Evolutionary conservation across 2,113 vertebrate species (phyloP).

Genomic region (Triplophysa tibetana): DNA sequence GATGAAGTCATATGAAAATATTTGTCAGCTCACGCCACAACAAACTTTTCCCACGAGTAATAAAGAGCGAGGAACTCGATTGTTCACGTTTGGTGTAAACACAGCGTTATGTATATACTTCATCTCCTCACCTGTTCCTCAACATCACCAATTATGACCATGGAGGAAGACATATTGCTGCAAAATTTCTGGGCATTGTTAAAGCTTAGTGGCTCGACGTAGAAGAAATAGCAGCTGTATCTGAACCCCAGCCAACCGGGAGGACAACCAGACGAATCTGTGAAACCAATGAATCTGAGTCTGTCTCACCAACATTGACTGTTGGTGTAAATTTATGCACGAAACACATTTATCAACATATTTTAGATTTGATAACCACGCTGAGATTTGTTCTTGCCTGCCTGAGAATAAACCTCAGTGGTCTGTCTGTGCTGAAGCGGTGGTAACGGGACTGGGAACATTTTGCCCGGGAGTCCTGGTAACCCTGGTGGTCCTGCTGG

Average conservation of each 20-base stretch:
- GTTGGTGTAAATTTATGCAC: background rate
- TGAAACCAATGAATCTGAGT: background rate
- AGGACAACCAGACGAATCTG: slow-evolving; percentile 78
- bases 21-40: no score
- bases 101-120: background rate
- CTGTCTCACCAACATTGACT: no score
- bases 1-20: no score
- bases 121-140: slow-evolving; percentile 84
- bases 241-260: slow-evolving; percentile 83
- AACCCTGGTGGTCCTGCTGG: slow-evolving; percentile 79
- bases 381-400: slow-evolving; percentile 53
- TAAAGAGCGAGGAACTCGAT: no score
- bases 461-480: slow-evolving; percentile 59
- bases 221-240: slow-evolving; percentile 91
- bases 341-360: slow-evolving; percentile 10
- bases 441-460: slow-evolving; percentile 65
- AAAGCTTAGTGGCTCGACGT: slow-evolving; percentile 80
- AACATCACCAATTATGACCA: slow-evolving; percentile 84
- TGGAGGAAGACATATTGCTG: slow-evolving; percentile 73
- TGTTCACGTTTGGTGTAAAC: no score
- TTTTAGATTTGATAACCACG: background rate
- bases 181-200: slow-evolving; percentile 83
- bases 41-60: no score
- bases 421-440: slow-evolving; percentile 77
- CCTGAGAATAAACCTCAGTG: slow-evolving; percentile 40